Evolutionary conservation across 2,113 vertebrate species (phyloP).

Genomic region (Cacatua alba): DNA sequence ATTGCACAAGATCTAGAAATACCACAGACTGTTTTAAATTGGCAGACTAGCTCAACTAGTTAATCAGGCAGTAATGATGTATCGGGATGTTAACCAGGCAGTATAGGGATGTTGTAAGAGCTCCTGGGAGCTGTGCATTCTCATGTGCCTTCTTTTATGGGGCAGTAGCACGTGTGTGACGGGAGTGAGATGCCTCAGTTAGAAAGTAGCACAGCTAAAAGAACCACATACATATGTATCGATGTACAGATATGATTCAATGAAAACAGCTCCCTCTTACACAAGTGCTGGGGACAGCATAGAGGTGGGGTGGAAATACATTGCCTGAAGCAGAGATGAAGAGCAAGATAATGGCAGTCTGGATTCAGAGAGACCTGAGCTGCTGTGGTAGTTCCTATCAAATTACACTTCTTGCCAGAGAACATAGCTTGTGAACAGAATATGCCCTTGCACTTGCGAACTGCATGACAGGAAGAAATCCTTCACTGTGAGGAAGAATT

Average conservation of each 20-base stretch:
- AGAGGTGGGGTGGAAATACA: not conserved
- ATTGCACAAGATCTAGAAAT: not conserved
- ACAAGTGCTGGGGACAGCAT: not conserved
- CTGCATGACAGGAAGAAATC: rapidly evolving
- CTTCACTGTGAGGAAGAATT: not conserved
- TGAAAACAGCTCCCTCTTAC: not conserved
- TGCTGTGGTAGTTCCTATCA: not conserved
- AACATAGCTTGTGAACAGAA: not conserved
- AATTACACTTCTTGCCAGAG: not conserved
- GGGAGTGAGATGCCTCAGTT: not conserved
- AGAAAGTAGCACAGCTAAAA: not conserved
- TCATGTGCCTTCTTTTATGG: not conserved
- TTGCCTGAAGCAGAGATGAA: not conserved
- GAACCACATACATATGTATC: not conserved
- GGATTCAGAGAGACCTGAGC: not conserved
- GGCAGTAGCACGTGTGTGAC: not conserved
- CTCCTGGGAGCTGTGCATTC: not conserved
- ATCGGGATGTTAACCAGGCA: too few species aligned
- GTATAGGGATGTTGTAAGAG: not conserved
- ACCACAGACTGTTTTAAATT: not conserved
- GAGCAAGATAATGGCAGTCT: not conserved
- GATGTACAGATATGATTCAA: not conserved
- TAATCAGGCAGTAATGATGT: not conserved
- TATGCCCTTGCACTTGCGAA: not conserved
- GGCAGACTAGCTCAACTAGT: not conserved